Percentiles rank a stretch among this genome's conserved stretches.
Conservation (phyloP, 2,113 vertebrate genomes). For the Ariopsis seemanni region DNA sequence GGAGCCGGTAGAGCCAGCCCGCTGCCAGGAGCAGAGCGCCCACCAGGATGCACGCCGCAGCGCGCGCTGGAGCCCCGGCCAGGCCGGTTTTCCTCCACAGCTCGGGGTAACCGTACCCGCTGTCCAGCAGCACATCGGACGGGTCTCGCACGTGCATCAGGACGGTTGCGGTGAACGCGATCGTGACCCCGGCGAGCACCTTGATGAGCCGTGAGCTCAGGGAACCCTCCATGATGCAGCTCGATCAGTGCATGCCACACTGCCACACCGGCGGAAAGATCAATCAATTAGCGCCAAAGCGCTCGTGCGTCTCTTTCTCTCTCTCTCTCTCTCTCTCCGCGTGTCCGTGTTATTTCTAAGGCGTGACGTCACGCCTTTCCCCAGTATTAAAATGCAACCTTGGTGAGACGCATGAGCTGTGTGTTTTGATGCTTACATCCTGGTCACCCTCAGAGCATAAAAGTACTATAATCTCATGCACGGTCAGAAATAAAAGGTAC, state of each 20-base stretch:
- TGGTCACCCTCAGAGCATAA: background rate
- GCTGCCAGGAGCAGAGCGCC: constrained; percentile 51
- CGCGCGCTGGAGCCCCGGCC: constrained; percentile 42
- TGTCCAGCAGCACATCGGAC: constrained; percentile 33
- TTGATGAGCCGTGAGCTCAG: constrained; percentile 49
- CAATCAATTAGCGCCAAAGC: background rate
- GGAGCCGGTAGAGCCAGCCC: constrained; percentile 64
- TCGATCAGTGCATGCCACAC: constrained; percentile 5
- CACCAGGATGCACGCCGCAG: constrained; percentile 51
- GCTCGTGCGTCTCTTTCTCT: background rate
- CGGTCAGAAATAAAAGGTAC: background rate
- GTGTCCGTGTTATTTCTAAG: background rate
- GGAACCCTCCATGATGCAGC: constrained; percentile 45
- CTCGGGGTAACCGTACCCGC: constrained; percentile 40
- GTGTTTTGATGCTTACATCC: background rate
- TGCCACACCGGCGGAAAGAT: background rate
- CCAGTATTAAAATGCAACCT: constrained; percentile 1
- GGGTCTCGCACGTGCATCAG: constrained; percentile 51
- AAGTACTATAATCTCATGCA: background rate
- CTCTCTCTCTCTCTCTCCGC: background rate
- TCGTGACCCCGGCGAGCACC: constrained; percentile 46
- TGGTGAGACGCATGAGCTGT: background rate
- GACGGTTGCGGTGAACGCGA: constrained; percentile 55
- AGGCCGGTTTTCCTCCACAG: constrained; percentile 57
- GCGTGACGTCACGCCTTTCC: constrained; percentile 10